These are phyloP conservation scores for Leptothorax acervorum DNA, from an alignment of 2,888 invertebrate genomes.

Conservation along the genomic window DNA sequence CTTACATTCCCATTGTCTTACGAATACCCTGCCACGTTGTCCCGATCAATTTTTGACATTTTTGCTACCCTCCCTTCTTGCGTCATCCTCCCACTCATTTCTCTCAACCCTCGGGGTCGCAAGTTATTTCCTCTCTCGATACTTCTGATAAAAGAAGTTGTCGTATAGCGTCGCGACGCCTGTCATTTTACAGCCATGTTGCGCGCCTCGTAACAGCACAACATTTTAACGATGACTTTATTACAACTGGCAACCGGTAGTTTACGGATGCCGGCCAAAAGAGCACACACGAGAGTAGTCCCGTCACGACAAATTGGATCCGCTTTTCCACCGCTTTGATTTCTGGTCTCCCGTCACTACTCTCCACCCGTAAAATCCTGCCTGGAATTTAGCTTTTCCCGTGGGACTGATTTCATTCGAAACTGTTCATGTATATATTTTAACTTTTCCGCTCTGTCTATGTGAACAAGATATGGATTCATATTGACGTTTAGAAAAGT, in stretches of 20 bases:
- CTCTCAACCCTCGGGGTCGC: background rate
- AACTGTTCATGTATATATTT: background rate
- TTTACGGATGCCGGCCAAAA: slow-evolving; percentile 52
- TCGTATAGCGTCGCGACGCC: slow-evolving; percentile 37
- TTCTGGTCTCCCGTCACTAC: background rate
- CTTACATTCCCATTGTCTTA: slow-evolving; percentile 39
- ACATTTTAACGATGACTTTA: slow-evolving; percentile 65
- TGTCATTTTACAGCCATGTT: slow-evolving; percentile 48
- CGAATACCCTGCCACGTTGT: background rate
- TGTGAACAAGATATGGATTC: background rate
- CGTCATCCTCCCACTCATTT: background rate
- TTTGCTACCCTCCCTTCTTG: slow-evolving; percentile 2
- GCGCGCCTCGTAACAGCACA: slow-evolving; percentile 44
- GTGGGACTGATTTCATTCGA: slow-evolving; percentile 3
- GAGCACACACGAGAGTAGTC: slow-evolving; percentile 29
- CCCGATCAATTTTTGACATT: slow-evolving; percentile 49
- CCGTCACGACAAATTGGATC: slow-evolving; percentile 37
- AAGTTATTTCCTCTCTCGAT: slow-evolving; percentile 53
- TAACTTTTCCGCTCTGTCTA: background rate
- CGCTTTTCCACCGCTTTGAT: slow-evolving; percentile 36
- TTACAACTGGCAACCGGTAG: slow-evolving; percentile 52
- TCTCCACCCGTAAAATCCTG: background rate
- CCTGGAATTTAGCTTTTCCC: slow-evolving; percentile 7
- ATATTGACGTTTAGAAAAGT: slow-evolving; percentile 1
- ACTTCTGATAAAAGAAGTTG: slow-evolving; percentile 43